Evolutionary conservation across 2,888 invertebrate genomes (phyloP).

Genomic region (Pemphredon lugubris): DNA sequence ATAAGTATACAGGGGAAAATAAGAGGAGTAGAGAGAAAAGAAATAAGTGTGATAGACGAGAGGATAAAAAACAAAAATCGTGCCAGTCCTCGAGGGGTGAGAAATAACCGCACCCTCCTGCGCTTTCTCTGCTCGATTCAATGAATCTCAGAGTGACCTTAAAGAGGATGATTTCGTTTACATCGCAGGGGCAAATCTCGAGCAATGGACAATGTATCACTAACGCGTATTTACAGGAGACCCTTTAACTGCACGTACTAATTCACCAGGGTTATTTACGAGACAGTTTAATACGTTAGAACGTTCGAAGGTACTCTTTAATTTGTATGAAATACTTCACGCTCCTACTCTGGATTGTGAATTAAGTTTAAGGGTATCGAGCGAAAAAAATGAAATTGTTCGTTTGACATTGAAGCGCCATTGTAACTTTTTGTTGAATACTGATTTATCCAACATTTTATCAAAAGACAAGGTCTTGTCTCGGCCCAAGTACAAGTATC

Average conservation of each 20-base stretch:
- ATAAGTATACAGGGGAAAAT: neutral
- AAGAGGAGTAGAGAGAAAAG: conserved; percentile 4
- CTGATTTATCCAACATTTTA: too few species aligned
- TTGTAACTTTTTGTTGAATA: too few species aligned
- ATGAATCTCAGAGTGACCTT: conserved; percentile 68
- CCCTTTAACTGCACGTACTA: neutral
- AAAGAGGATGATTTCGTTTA: conserved; percentile 59
- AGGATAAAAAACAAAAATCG: conserved; percentile 51
- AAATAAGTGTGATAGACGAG: conserved; percentile 24
- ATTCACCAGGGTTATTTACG: neutral
- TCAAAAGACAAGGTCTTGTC: too few species aligned
- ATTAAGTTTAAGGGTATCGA: too few species aligned
- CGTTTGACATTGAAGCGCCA: too few species aligned
- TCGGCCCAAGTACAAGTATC: too few species aligned
- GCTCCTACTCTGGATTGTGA: too few species aligned
- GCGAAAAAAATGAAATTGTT: too few species aligned
- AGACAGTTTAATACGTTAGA: too few species aligned
- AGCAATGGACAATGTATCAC: neutral
- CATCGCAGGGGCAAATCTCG: neutral
- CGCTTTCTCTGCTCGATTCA: conserved; percentile 52
- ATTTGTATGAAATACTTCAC: neutral
- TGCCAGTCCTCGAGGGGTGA: conserved; percentile 34
- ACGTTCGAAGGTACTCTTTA: neutral
- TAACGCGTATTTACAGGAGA: neutral
- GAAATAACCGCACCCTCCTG: conserved; percentile 21